A percentile compares a stretch with the other conserved stretches of the same genome.
phyloP scores from a whole-genome alignment of 2,113 vertebrate species.

The Eleginops maclovinus region DNA sequence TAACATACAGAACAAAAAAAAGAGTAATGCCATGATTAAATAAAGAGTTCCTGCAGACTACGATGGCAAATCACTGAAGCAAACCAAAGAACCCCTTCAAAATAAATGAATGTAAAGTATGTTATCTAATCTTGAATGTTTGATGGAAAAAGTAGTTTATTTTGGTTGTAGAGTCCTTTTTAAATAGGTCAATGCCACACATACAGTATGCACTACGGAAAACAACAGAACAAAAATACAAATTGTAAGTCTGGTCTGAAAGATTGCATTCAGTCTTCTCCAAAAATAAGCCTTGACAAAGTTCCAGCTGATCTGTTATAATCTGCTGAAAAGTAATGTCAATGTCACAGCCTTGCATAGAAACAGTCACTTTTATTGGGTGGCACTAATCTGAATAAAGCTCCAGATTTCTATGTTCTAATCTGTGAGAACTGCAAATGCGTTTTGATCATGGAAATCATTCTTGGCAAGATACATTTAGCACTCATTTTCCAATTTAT shows the following conservation, averaged over 20 bases:
- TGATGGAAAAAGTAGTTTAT: too few relatives aligned
- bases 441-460: background rate
- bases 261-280: background rate
- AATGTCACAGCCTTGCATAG: background rate
- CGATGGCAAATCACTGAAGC: too few relatives aligned
- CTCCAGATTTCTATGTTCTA: background rate
- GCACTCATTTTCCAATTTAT: background rate
- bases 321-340: background rate
- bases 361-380: background rate
- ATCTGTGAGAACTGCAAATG: background rate
- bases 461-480: background rate
- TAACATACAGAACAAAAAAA: too few relatives aligned
- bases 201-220: background rate
- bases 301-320: conserved; percentile 25
- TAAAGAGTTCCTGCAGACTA: too few relatives aligned
- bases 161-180: too few relatives aligned
- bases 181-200: background rate
- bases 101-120: too few relatives aligned
- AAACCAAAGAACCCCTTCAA: too few relatives aligned
- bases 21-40: too few relatives aligned
- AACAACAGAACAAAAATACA: background rate
- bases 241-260: background rate
- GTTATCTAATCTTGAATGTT: too few relatives aligned
- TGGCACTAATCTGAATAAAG: background rate
- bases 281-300: conserved; percentile 17